Percentiles rank a stretch among this genome's conserved stretches.
These are phyloP conservation scores for Pseudomyrmex cubaensis DNA, from an alignment of 1,140 invertebrate genomes.

Conservation along the genomic window DNA sequence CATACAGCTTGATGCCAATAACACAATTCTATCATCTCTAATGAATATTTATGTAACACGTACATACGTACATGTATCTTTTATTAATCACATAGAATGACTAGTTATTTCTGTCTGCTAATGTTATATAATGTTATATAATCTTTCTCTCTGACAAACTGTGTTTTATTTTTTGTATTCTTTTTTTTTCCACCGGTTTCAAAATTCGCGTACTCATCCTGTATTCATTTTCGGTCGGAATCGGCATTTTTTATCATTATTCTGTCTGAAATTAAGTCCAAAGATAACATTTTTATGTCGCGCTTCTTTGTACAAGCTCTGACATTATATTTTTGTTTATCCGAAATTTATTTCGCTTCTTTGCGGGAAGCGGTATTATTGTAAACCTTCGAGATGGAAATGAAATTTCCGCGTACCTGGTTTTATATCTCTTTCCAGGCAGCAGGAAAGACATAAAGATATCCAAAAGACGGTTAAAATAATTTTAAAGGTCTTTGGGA, in stretches of 20 bases:
- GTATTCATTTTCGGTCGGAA: too few relatives aligned
- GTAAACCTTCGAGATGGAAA: too few relatives aligned
- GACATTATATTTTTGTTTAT: neutral
- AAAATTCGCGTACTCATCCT: too few relatives aligned
- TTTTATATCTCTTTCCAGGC: too few relatives aligned
- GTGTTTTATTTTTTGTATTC: too few relatives aligned
- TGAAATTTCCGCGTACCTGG: too few relatives aligned
- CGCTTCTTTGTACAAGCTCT: neutral
- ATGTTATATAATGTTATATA: neutral
- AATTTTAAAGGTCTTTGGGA: too few relatives aligned
- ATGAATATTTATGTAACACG: conserved; percentile 11
- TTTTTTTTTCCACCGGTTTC: too few relatives aligned
- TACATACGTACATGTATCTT: neutral
- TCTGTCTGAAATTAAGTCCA: too few relatives aligned
- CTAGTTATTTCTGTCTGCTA: neutral
- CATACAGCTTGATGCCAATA: neutral
- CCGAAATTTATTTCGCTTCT: neutral
- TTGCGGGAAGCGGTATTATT: neutral
- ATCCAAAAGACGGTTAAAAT: too few relatives aligned
- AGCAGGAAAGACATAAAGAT: too few relatives aligned
- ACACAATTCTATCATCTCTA: neutral
- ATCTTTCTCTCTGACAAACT: neutral
- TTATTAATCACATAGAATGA: conserved; percentile 12
- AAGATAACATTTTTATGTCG: neutral
- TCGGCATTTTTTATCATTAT: too few relatives aligned